Percentiles rank a stretch among this genome's conserved stretches.
phyloP scores from a whole-genome alignment of 2,888 invertebrate genomes.

The Euplexia lucipara region DNA sequence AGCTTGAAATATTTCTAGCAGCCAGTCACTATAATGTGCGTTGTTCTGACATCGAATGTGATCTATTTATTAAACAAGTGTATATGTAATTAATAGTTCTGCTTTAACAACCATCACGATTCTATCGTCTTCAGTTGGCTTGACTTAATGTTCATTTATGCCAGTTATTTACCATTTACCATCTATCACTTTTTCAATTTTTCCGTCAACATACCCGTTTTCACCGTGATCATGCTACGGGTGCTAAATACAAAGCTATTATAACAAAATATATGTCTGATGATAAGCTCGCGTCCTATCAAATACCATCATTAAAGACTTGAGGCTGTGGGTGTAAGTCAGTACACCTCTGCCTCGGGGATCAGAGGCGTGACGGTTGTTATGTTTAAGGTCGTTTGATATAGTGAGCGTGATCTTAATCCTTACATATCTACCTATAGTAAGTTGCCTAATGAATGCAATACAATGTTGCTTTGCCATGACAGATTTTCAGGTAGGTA shows the following conservation, averaged over 20 bases:
- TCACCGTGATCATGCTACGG: too few species aligned
- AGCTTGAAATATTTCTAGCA: background rate
- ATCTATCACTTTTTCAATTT: background rate
- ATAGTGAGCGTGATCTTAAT: slow-evolving; percentile 49
- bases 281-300: slow-evolving; percentile 23
- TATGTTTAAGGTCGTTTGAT: slow-evolving; percentile 39
- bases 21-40: background rate
- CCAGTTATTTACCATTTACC: background rate
- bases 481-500: background rate
- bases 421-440: slow-evolving; percentile 34
- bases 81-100: background rate
- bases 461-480: slow-evolving; percentile 34
- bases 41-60: background rate
- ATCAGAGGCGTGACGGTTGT: slow-evolving; percentile 46
- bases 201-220: too few species aligned
- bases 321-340: slow-evolving; percentile 27
- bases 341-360: slow-evolving; percentile 39
- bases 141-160: background rate
- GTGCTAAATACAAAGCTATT: too few species aligned
- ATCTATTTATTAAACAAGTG: background rate
- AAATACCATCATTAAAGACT: slow-evolving; percentile 23
- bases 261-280: too few species aligned
- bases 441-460: slow-evolving; percentile 32
- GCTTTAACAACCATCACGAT: background rate
- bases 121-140: background rate